phyloP scores from a whole-genome alignment of 23 tunicate species.

The Ciona savignyi region DNA sequence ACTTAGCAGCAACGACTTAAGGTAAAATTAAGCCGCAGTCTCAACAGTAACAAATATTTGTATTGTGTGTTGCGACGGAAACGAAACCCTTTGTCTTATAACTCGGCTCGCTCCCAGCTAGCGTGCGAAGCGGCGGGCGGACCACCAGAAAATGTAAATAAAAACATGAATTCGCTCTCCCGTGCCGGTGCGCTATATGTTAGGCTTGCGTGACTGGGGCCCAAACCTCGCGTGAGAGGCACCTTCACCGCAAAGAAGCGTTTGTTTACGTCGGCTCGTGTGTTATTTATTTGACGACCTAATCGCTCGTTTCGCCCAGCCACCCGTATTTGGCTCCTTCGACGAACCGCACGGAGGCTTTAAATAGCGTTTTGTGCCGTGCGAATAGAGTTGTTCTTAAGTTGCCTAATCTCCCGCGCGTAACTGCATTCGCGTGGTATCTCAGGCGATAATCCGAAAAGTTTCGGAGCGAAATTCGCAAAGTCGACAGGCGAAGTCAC shows the following conservation, averaged over 20 bases:
- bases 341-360: not conserved
- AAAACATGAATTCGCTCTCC: not conserved
- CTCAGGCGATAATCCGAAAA: not conserved
- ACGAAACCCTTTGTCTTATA: not conserved
- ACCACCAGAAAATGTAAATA: conserved; percentile 9
- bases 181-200: not conserved
- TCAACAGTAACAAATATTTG: not conserved
- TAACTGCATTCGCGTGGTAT: not conserved
- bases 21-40: not conserved
- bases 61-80: not conserved
- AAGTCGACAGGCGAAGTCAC: not conserved
- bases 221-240: not conserved
- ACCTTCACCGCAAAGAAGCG: not conserved
- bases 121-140: conserved; percentile 23
- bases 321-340: not conserved
- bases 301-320: conserved; percentile 2
- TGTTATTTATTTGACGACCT: conserved; percentile 1
- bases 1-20: not conserved
- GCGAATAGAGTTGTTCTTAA: too few species aligned
- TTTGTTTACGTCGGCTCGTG: not conserved
- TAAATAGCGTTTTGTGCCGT: not conserved
- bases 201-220: conserved; percentile 3
- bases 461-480: not conserved
- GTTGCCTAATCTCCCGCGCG: not conserved
- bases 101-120: conserved; percentile 6